Conservation (phyloP, 2,888 invertebrate species). For the Andrena camellia region DNA sequence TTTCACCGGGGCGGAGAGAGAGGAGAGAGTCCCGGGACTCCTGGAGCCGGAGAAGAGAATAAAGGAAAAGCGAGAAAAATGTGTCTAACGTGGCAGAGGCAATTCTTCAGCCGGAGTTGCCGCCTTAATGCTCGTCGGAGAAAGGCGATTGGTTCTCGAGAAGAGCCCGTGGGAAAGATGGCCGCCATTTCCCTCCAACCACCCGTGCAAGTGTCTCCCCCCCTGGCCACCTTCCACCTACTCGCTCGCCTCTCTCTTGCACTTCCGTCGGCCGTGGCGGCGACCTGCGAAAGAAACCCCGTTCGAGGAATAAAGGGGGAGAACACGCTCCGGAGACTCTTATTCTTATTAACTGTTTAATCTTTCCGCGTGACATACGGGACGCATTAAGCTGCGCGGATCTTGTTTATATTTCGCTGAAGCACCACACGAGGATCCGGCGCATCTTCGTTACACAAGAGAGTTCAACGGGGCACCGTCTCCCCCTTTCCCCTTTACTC, state of each 20-base stretch:
- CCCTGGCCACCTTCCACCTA: constrained; percentile 62
- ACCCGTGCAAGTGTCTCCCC: constrained; percentile 82
- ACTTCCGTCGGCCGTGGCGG: constrained; percentile 58
- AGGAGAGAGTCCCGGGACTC: constrained; percentile 73
- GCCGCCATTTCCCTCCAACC: constrained; percentile 85
- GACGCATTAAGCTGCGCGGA: constrained; percentile 80
- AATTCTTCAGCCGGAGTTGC: constrained; percentile 85
- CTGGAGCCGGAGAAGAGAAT: constrained; percentile 81
- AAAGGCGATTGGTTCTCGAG: constrained; percentile 85
- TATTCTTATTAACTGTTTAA: constrained; percentile 86
- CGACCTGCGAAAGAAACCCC: constrained; percentile 80
- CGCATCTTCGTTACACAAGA: constrained; percentile 64
- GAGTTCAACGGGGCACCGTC: constrained; percentile 34
- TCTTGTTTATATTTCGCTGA: constrained; percentile 81
- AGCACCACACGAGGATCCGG: constrained; percentile 63
- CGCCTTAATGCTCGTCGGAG: constrained; percentile 83
- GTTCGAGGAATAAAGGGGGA: constrained; percentile 78
- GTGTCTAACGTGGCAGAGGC: constrained; percentile 85
- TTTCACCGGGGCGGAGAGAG: constrained; percentile 42
- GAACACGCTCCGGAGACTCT: constrained; percentile 80
- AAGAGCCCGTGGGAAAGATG: constrained; percentile 85
- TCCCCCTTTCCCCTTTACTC: constrained; percentile 7
- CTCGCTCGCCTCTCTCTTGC: constrained; percentile 76
- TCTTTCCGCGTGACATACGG: constrained; percentile 85
- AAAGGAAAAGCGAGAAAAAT: constrained; percentile 86